Evolutionary conservation across 2,797 vertebrate species (phyloP), one percentile per base, ranked within the genome.

Genomic region (Furcifer pardalis): DNA sequence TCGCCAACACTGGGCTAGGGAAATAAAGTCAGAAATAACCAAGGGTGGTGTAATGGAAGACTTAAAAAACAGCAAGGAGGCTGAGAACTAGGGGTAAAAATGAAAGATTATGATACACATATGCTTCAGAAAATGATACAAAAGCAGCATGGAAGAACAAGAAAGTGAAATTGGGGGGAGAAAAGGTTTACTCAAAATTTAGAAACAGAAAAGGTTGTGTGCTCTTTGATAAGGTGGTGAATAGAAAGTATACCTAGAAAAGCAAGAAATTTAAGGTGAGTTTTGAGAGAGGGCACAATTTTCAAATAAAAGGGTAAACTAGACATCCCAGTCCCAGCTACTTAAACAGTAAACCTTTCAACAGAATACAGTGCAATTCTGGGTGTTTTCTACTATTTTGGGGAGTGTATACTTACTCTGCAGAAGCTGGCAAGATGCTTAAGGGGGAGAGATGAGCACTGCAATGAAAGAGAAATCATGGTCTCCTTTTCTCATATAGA

Each of bases 391-490:
- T 44, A 76, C 10, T 5, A 46, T 37, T 60, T 30, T 37, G 27
- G 35, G 49, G 37, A 81, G 69, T 52, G 84, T 84, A 49, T 92
- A 98, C 98, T 98, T 97, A 99, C 98, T 98, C 97, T 89, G 97
- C 97, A 96, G 98, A 97, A 94, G 97, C 97, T 91, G 98, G 98
- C 96, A 98, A 96, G 94, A 98, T 98, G 97, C 96, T 97, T 96
- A 98, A 97, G 42, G 96, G 94, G 94, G 96, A 95, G 89, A 96
- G 94, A 94, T 97, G 97, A 91, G 97, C 97, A 95, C 98, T 98
- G 95, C 88, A 95, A 95, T 77, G 87, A 91, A 95, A 76, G 84
- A 89, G 65, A 90, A 92, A 62, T 80, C 89, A 56, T 0, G 72
- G 65, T 80, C 89, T 84, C 85, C 87, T 5, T 79, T 25, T 87